Percentiles rank a stretch among this genome's conserved stretches.
Conservation (phyloP, 2,797 vertebrate genomes). For the Pteropus rufus region DNA sequence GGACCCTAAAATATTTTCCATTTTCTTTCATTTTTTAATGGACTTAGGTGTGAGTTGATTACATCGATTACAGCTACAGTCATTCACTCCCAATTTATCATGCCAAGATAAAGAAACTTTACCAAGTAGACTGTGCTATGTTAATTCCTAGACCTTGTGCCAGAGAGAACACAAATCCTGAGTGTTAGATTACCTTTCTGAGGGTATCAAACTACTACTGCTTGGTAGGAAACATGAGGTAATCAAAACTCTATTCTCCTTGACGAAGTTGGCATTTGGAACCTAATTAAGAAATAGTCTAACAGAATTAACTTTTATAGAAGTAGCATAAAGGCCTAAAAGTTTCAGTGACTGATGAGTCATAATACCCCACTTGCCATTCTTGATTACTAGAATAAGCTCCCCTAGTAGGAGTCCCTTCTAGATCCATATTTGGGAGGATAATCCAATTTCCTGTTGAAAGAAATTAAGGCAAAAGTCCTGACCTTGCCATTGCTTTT, state of each 20-base stretch:
- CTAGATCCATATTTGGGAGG: neutral
- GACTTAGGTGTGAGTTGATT: neutral
- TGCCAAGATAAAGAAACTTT: slow-evolving; percentile 46
- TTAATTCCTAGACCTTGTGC: neutral
- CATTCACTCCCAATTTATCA: neutral
- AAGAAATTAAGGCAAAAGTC: neutral
- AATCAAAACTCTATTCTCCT: neutral
- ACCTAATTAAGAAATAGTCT: slow-evolving; percentile 24
- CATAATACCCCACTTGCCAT: neutral
- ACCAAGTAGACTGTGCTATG: neutral
- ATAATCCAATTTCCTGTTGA: neutral
- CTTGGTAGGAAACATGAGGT: slow-evolving; percentile 3
- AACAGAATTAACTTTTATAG: neutral
- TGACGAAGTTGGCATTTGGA: slow-evolving; percentile 9
- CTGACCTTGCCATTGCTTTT: neutral
- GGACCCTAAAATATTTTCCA: neutral
- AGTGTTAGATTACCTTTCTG: neutral
- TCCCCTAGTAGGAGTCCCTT: neutral
- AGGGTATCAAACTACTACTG: neutral
- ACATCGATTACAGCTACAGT: neutral
- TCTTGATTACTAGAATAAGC: neutral
- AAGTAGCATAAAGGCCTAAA: neutral
- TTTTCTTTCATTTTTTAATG: neutral
- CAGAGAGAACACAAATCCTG: neutral
- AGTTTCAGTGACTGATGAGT: neutral